Base-by-base conservation (phyloP, 2,113 vertebrate species). In the Anarrhichthys ocellatus region DNA sequence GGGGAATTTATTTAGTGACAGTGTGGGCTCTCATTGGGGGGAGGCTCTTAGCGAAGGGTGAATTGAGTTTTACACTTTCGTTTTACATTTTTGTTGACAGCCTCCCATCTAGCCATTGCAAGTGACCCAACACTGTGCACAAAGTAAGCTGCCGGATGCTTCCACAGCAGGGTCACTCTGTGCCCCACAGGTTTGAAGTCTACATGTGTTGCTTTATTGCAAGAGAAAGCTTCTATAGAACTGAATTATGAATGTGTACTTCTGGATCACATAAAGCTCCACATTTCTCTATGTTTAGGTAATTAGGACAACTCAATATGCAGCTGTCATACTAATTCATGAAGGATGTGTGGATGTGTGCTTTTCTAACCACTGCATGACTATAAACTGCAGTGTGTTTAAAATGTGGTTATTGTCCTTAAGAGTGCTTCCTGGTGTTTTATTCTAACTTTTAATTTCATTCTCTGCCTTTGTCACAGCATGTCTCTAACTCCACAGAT, bases 191-290 rank as follows among this genome's bases (percentile, higher is more conserved):
- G 71, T 85, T 82, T 84, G 84, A 90, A 73, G 83, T 82, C 74
- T 77, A 86, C 86, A 88, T 88, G 70, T 69, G 46, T 77, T 34
- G 78, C 69, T 84, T 65, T 75, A 24, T 82, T 87, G 81, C 90
- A 90, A 84, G 83, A 78, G 59, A 91, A 87, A 76, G 84, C 86
- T 89, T 88, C 79, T 78, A 58, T 17, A 68, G 48, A 48, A 72
- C 40, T 89, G 70, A 89, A 90, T 89, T 82, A 90, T 87, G 32
- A 76, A 88, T 87, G 80, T 40, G 20, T 24, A 78, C 13, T 44
- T 48, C 18, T 82, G 65, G 67, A 62, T 80, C 65, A 86, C 69
- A 81, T 76, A n/a, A 80, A 80, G 77, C 38, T 72, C n/a, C 32
- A 65, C 20, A 72, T 79, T 75, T 61, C 56, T 48, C 18, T 20